Percentiles rank a stretch among this genome's conserved stretches.
These are phyloP conservation scores for Corythoichthys haematopterus DNA, from an alignment of 2,113 vertebrate species.

Conservation along the genomic window DNA sequence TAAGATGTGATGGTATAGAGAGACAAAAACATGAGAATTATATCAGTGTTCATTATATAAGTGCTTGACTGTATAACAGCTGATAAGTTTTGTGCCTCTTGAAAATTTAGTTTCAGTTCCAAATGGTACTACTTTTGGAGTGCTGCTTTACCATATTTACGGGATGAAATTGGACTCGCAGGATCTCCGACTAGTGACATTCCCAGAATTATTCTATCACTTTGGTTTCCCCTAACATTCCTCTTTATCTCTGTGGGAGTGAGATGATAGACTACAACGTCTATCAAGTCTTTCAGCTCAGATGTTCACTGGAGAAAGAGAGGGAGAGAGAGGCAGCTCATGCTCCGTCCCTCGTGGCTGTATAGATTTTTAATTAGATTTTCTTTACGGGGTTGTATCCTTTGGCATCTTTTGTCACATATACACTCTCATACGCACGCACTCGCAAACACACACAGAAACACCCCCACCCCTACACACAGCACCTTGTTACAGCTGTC, in stretches of 20 bases:
- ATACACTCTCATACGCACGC: conserved; percentile 10
- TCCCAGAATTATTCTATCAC: conserved; percentile 22
- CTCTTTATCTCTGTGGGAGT: conserved; percentile 31
- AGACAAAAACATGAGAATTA: too few relatives aligned
- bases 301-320: conserved; percentile 46
- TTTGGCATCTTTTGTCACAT: conserved; percentile 29
- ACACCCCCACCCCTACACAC: conserved; percentile 38
- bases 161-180: background rate
- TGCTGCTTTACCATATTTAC: background rate
- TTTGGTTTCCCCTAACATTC: conserved; percentile 17
- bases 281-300: conserved; percentile 46
- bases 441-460: conserved; percentile 31
- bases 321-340: conserved; percentile 11
- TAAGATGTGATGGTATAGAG: too few relatives aligned
- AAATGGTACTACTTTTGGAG: background rate
- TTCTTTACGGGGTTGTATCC: conserved; percentile 65
- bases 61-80: background rate
- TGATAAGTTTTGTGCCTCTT: background rate
- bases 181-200: background rate
- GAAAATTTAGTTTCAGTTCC: background rate
- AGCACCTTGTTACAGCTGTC: conserved; percentile 64
- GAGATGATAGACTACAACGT: conserved; percentile 33
- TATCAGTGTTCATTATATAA: too few relatives aligned
- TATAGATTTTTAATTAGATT: conserved; percentile 65
- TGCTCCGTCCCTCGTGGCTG: conserved; percentile 49